Evolutionary conservation across 1,140 invertebrate species (phyloP).

Genomic region (Chymomyza costata): DNA sequence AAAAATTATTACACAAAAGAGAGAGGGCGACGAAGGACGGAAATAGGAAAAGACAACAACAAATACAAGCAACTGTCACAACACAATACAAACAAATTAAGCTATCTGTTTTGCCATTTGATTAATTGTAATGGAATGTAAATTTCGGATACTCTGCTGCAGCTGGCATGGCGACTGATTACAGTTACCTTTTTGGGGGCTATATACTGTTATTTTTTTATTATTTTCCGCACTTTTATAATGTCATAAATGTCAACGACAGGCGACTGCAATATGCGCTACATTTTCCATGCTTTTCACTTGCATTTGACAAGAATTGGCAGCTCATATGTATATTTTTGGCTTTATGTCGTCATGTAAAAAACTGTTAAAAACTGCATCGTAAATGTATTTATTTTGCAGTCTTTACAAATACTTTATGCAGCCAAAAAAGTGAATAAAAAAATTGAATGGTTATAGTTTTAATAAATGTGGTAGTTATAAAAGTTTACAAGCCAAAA

Average conservation of each 20-base stretch:
- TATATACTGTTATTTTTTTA: not conserved
- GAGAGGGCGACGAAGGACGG: too few relatives aligned
- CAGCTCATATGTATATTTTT: not conserved
- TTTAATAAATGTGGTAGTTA: slow-evolving; percentile 44
- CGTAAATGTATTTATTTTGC: too few relatives aligned
- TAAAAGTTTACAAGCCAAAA: slow-evolving; percentile 36
- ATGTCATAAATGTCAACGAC: slow-evolving; percentile 49
- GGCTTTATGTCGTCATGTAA: too few relatives aligned
- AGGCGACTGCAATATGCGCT: slow-evolving; percentile 41
- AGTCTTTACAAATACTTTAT: not conserved
- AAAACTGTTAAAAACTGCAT: too few relatives aligned
- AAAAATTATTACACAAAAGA: too few relatives aligned
- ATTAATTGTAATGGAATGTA: slow-evolving; percentile 53
- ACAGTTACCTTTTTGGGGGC: too few relatives aligned
- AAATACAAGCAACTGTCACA: not conserved
- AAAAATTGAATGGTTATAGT: slow-evolving; percentile 51
- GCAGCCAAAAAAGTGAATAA: not conserved
- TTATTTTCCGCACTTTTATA: slow-evolving; percentile 11
- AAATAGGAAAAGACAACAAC: not conserved
- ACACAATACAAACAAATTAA: slow-evolving; percentile 44
- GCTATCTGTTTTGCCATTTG: slow-evolving; percentile 50
- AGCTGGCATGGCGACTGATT: too few relatives aligned
- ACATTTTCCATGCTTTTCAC: slow-evolving; percentile 17
- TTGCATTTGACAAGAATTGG: slow-evolving; percentile 4
- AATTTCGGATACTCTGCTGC: too few relatives aligned